Evolutionary conservation across 2,888 invertebrate species (phyloP), one percentile per base, ranked within the genome.

Genomic region (Helobdella robusta): DNA sequence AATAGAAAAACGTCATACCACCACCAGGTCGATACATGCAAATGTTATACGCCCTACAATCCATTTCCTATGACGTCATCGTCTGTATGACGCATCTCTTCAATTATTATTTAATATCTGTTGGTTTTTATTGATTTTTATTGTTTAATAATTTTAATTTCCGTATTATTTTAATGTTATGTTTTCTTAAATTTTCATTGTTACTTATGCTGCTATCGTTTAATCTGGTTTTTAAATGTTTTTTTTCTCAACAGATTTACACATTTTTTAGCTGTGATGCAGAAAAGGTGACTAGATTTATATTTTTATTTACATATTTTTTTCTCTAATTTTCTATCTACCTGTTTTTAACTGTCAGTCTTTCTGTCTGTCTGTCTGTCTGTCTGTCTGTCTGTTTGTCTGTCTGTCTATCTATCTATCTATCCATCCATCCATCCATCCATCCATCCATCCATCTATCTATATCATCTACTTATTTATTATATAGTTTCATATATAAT

Each of bases 61-160:
- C 92, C 40, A 91, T 94, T 70, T 89, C 93, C 0, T 85, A 89
- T 73, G 90, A 92, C 80, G 91, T 94, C 2, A 86, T 92, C n/a
- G 84, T 86, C 75, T 86, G 89, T 67, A 89, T 94, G 86, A 87
- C 89, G 70, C 92, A 95, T 74, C 83, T 95, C 25, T 90, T 91
- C 78, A 94, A 95, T 75, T 91, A 89, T 77, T 95, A 94, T 79
- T 86, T 92, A 65, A 92, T 87, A 77, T 85, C 90, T 0, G 91
- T 81, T 71, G 78, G 67, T 68, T 20, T 1, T 34, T 59, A 6
- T 2, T 35, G 25, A 23, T 5, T 18, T 18, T 54, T 23, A 3
- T 20, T 23, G 23, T 2, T 23, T 25, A 20, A 25, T 1, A 23
- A 54, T 20, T 23, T 54, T 18, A 54, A 54, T 58, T 23, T 23